phyloP scores from a whole-genome alignment of 2,797 vertebrate species.

The Enteromius thamalakanensis region DNA sequence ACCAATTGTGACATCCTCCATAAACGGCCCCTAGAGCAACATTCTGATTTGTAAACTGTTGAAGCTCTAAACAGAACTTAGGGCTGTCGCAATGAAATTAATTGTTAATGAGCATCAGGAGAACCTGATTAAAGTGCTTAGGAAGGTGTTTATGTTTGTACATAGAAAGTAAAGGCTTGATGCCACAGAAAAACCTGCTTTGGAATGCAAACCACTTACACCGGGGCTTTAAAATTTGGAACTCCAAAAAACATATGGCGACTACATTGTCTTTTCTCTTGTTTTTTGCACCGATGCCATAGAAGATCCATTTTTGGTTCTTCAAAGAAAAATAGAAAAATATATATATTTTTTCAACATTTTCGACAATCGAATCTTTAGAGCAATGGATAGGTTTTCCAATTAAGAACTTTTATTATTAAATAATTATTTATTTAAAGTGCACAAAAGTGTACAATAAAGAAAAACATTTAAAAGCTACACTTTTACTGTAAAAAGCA shows the following conservation, averaged over 20 bases:
- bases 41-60: conserved; percentile 22
- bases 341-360: too few species aligned
- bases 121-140: conserved; percentile 26
- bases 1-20: conserved; percentile 36
- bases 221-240: background rate
- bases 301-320: background rate
- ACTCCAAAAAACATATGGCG: background rate
- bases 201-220: background rate
- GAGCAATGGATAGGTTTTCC: background rate
- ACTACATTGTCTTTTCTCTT: background rate
- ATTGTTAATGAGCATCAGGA: conserved; percentile 22
- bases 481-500: background rate
- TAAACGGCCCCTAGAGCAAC: conserved; percentile 23
- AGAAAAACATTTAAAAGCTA: background rate
- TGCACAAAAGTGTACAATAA: too few species aligned
- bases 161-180: background rate
- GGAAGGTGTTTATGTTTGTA: conserved; percentile 18
- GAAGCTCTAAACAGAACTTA: conserved; percentile 14
- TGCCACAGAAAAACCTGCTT: background rate
- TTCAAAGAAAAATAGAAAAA: background rate
- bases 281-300: background rate
- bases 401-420: background rate
- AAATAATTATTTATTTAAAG: background rate
- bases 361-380: background rate
- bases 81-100: background rate